A percentile compares a stretch with the other conserved stretches of the same genome.
Conservation (phyloP, 2,797 vertebrate genomes). For the Benthosema pterotum region DNA sequence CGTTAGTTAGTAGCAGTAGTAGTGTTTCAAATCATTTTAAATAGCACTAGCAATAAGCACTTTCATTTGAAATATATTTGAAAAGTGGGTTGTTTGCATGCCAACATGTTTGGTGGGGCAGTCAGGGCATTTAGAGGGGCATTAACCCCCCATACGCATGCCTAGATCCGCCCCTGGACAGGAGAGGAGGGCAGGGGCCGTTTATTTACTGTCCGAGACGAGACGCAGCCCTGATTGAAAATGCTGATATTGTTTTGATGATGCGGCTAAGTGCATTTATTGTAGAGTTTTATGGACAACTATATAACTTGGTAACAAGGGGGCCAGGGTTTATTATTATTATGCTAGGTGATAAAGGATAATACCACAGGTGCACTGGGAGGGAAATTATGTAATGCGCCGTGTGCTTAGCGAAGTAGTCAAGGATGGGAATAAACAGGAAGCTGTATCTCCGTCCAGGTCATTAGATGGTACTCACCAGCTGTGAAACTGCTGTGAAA, state of each 20-base stretch:
- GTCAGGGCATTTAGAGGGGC: too few species aligned
- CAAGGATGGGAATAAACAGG: constrained; percentile 51
- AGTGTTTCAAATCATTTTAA: too few species aligned
- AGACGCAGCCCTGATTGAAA: constrained; percentile 23
- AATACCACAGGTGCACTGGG: constrained; percentile 66
- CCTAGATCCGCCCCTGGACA: too few species aligned
- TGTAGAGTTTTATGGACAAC: constrained; percentile 63
- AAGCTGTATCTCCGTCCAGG: constrained; percentile 6
- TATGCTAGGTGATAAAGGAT: constrained; percentile 69
- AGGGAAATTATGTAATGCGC: constrained; percentile 69
- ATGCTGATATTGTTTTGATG: constrained; percentile 54
- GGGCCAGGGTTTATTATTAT: constrained; percentile 74
- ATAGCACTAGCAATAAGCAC: too few species aligned
- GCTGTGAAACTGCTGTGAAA: constrained; percentile 1
- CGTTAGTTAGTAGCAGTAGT: too few species aligned
- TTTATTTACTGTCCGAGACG: constrained; percentile 56
- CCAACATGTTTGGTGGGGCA: too few species aligned
- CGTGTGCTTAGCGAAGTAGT: constrained; percentile 48
- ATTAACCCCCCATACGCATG: too few species aligned
- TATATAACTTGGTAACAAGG: constrained; percentile 73
- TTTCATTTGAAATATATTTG: too few species aligned
- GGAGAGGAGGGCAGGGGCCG: constrained; percentile 9
- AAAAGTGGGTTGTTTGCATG: too few species aligned
- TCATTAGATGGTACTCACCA: constrained; percentile 11
- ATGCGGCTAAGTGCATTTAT: constrained; percentile 54